Evolutionary conservation across 2,888 invertebrate species (phyloP).

Genomic region (Disparrhopalites patrizii): DNA sequence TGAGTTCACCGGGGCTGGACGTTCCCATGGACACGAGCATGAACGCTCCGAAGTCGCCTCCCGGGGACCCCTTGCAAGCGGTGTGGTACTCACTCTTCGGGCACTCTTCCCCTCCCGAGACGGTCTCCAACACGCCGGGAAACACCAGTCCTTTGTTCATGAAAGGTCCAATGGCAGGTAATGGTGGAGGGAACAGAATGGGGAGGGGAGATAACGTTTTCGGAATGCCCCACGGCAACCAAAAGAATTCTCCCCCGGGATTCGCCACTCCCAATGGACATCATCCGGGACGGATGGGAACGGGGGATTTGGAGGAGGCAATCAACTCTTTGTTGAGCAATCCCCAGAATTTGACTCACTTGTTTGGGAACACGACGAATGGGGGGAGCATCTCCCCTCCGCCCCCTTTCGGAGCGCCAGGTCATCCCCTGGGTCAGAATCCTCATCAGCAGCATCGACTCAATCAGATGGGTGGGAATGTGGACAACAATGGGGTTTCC

Average conservation of each 20-base stretch:
- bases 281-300: slow-evolving; percentile 28
- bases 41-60: slow-evolving; percentile 45
- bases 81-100: slow-evolving; percentile 47
- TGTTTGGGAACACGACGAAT: slow-evolving; percentile 48
- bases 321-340: slow-evolving; percentile 51
- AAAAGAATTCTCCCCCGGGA: slow-evolving; percentile 39
- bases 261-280: slow-evolving; percentile 42
- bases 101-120: slow-evolving; percentile 46
- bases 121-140: slow-evolving; percentile 40
- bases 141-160: slow-evolving; percentile 48
- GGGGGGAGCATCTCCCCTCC: slow-evolving; percentile 35
- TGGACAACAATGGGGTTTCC: slow-evolving; percentile 35
- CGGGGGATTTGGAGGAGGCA: slow-evolving; percentile 51
- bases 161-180: slow-evolving; percentile 44
- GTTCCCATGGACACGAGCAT: slow-evolving; percentile 48
- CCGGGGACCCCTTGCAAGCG: slow-evolving; percentile 45
- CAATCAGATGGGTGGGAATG: slow-evolving; percentile 21
- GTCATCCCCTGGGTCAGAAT: slow-evolving; percentile 25
- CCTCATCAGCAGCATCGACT: slow-evolving; percentile 37
- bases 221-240: slow-evolving; percentile 29
- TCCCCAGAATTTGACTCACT: slow-evolving; percentile 51
- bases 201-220: slow-evolving; percentile 40
- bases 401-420: slow-evolving; percentile 32
- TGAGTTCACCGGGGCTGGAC: slow-evolving; percentile 45
- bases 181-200: slow-evolving; percentile 42